phyloP scores from a whole-genome alignment of 1,140 invertebrate species.

The Pogonus chalceus region DNA sequence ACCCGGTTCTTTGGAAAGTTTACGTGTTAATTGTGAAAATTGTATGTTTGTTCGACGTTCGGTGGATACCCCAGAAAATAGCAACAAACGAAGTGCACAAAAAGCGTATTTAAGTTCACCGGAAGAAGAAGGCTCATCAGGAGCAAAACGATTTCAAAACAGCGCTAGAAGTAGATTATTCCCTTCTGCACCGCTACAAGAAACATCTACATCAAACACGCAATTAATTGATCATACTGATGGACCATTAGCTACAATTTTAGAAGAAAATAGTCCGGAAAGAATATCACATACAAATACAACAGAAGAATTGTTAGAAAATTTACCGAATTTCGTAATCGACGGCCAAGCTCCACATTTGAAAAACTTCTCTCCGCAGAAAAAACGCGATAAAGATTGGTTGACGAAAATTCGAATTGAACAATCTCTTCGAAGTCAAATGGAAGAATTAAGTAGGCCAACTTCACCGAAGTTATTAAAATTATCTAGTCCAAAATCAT shows the following conservation, averaged over 20 bases:
- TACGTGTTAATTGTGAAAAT: neutral
- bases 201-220: neutral
- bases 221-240: slow-evolving; percentile 7
- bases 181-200: slow-evolving; percentile 24
- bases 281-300: neutral
- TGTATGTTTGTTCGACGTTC: neutral
- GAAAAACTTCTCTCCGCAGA: slow-evolving; percentile 54
- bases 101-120: slow-evolving; percentile 17
- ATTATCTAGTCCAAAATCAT: slow-evolving; percentile 16
- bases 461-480: slow-evolving; percentile 21
- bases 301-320: slow-evolving; percentile 53
- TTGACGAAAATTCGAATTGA: slow-evolving; percentile 56
- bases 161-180: slow-evolving; percentile 34
- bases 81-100: slow-evolving; percentile 27
- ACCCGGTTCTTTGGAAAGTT: neutral
- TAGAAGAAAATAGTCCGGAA: slow-evolving; percentile 7
- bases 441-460: neutral
- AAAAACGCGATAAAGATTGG: slow-evolving; percentile 59
- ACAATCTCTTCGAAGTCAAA: slow-evolving; percentile 22
- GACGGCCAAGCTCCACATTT: slow-evolving; percentile 66
- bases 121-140: slow-evolving; percentile 13
- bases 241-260: slow-evolving; percentile 2
- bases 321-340: slow-evolving; percentile 66
- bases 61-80: too few relatives aligned
- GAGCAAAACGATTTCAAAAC: too few relatives aligned